Percentiles rank a stretch among this genome's conserved stretches.
These are phyloP conservation scores for Acrobasis repandana DNA, from an alignment of 2,888 invertebrate species.

Conservation along the genomic window DNA sequence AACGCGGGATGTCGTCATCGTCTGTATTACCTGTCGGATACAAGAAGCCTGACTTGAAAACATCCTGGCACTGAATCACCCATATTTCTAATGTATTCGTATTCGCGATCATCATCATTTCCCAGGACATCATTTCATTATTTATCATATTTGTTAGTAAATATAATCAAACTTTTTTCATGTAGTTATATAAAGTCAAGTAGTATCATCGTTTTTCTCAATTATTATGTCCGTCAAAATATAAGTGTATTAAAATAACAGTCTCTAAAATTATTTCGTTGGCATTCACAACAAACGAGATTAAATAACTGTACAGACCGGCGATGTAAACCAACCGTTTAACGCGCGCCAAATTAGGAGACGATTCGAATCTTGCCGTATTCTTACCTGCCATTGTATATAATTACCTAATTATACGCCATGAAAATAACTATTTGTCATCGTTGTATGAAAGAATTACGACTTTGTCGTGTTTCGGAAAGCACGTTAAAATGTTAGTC, in stretches of 20 bases:
- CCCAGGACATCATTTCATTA: too few species aligned
- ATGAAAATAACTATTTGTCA: not conserved
- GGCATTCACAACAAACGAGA: slow-evolving; percentile 15
- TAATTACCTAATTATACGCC: slow-evolving; percentile 2
- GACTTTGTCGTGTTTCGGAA: too few species aligned
- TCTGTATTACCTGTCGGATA: slow-evolving; percentile 19
- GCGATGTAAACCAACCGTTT: slow-evolving; percentile 12
- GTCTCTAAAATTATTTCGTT: not conserved
- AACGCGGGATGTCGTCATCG: slow-evolving; percentile 38
- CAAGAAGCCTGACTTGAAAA: slow-evolving; percentile 8
- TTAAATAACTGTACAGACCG: slow-evolving; percentile 22
- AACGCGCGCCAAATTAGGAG: slow-evolving; percentile 17
- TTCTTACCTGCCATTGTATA: not conserved
- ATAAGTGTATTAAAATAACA: not conserved
- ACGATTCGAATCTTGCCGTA: not conserved
- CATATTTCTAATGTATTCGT: not conserved
- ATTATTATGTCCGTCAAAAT: not conserved
- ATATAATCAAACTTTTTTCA: too few species aligned
- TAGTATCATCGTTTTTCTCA: not conserved
- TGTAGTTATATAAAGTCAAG: not conserved
- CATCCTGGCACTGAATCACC: not conserved
- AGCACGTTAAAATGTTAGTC: too few species aligned
- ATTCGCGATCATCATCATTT: not conserved
- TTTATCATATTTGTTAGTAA: too few species aligned
- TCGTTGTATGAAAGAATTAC: not conserved